phyloP scores from a whole-genome alignment of 2,888 invertebrate genomes.

The Fragum sueziense region DNA sequence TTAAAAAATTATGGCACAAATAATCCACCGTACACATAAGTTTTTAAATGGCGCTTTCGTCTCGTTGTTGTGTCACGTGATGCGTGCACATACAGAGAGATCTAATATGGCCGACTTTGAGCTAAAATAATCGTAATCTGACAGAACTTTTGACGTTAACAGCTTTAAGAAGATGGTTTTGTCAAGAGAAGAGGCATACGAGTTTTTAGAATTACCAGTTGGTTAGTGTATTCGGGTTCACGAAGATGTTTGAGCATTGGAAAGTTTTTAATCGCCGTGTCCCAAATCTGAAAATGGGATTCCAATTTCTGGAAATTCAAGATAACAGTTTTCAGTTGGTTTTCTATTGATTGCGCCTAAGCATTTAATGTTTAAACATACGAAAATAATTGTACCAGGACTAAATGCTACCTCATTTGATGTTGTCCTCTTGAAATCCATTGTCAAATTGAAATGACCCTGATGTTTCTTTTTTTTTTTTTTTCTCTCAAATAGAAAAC shows the following conservation, averaged over 20 bases:
- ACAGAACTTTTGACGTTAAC: not conserved
- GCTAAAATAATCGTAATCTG: not conserved
- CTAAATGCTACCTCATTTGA: no score
- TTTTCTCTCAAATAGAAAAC: no score
- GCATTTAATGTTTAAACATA: no score
- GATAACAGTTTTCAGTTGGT: not conserved
- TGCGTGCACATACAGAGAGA: slow-evolving; percentile 62
- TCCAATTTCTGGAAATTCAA: not conserved
- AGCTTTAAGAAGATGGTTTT: slow-evolving; percentile 66
- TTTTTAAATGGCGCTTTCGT: not conserved
- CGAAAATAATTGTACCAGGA: no score
- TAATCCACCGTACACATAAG: not conserved
- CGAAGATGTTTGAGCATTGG: not conserved
- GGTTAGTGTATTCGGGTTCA: slow-evolving; percentile 61
- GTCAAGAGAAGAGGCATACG: slow-evolving; percentile 74
- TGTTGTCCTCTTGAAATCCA: no score
- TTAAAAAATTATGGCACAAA: not conserved
- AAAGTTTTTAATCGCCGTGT: not conserved
- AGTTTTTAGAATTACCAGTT: slow-evolving; percentile 72
- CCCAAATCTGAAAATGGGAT: slow-evolving; percentile 10
- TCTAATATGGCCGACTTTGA: slow-evolving; percentile 52
- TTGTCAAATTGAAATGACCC: no score
- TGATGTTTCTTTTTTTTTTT: no score
- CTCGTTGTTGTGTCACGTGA: slow-evolving; percentile 58
- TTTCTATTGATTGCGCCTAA: no score